phyloP scores from a whole-genome alignment of 2,888 invertebrate species.

The Coleophora flavipennella region DNA sequence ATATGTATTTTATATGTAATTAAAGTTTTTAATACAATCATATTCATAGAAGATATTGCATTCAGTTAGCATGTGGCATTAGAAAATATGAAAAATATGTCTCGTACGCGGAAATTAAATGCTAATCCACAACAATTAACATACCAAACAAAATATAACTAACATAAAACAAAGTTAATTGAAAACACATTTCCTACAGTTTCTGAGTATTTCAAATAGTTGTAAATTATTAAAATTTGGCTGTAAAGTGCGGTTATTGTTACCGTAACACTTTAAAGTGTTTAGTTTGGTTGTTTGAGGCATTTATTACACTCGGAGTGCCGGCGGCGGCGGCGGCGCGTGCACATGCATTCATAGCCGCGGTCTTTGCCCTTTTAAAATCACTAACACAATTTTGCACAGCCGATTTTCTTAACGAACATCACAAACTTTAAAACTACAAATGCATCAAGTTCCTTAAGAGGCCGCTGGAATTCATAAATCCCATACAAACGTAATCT shows the following conservation, averaged over 20 bases:
- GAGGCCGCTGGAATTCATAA: too few relatives aligned
- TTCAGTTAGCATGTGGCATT: background rate
- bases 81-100: background rate
- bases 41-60: too few relatives aligned
- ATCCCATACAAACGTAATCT: too few relatives aligned
- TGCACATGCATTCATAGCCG: conserved; percentile 64
- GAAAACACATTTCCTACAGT: conserved; percentile 23
- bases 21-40: too few relatives aligned
- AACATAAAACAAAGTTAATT: too few relatives aligned
- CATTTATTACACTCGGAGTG: conserved; percentile 49
- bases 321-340: conserved; percentile 41
- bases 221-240: conserved; percentile 19
- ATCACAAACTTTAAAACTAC: too few relatives aligned
- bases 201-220: background rate
- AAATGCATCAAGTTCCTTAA: too few relatives aligned
- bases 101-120: conserved; percentile 5
- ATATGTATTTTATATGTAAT: too few relatives aligned
- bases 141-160: too few relatives aligned
- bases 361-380: conserved; percentile 55
- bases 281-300: conserved; percentile 54
- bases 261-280: conserved; percentile 44
- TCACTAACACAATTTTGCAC: conserved; percentile 40
- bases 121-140: conserved; percentile 8
- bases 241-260: conserved; percentile 44
- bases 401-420: too few relatives aligned